Evolutionary conservation across 1,140 invertebrate species (phyloP).

Genomic region (Leptinotarsa defecta): DNA sequence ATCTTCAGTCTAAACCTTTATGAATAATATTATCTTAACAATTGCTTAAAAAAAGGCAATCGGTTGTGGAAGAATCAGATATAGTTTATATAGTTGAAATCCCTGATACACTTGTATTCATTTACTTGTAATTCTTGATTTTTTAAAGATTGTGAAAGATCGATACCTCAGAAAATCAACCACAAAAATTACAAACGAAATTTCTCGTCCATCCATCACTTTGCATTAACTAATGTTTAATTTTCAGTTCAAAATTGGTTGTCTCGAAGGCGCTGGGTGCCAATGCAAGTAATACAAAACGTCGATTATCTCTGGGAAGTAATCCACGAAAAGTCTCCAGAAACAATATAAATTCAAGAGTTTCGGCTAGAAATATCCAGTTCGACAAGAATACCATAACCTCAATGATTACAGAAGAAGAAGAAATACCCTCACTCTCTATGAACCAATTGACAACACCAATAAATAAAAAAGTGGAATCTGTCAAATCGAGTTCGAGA

Average conservation of each 20-base stretch:
- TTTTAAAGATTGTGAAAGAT: no score
- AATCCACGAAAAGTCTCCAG: not conserved
- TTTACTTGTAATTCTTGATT: no score
- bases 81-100: no score
- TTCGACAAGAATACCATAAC: not conserved
- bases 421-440: not conserved
- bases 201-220: no score
- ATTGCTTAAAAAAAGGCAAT: no score
- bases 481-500: not conserved
- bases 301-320: not conserved
- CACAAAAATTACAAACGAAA: no score
- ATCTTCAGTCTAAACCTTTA: no score
- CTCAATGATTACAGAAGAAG: conserved; percentile 2
- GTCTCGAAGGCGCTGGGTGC: conserved; percentile 8
- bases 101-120: no score
- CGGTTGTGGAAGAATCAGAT: no score
- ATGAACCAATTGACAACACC: not conserved
- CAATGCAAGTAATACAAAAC: not conserved
- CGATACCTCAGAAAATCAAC: no score
- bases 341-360: not conserved
- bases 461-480: conserved; percentile 5
- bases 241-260: conserved; percentile 22
- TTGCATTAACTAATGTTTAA: no score
- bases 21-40: no score
- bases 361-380: conserved; percentile 9